Conservation (phyloP, 2,113 vertebrate genomes). For the Oenanthe melanoleuca region DNA sequence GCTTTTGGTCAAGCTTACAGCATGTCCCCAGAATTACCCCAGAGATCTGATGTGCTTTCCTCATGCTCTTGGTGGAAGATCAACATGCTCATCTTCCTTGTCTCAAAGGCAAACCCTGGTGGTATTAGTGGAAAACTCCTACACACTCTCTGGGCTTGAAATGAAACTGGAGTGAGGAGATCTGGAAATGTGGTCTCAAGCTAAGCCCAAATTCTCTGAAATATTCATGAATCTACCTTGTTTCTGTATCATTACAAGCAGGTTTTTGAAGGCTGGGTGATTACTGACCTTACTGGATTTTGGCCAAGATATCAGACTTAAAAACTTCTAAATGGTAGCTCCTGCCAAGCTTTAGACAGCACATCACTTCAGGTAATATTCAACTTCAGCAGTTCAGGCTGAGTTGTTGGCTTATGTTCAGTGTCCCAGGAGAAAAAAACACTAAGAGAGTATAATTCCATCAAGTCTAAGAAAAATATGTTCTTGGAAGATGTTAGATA, state of each 20-base stretch:
- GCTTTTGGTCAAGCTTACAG: not conserved
- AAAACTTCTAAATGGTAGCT: not conserved
- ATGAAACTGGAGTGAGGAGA: not conserved
- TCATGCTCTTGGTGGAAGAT: not conserved
- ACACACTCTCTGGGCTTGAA: rapidly evolving
- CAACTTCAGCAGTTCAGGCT: not conserved
- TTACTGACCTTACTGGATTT: not conserved
- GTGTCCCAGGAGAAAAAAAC: not conserved
- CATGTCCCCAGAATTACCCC: not conserved
- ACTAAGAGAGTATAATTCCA: not conserved
- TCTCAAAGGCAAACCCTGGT: not conserved
- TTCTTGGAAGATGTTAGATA: not conserved
- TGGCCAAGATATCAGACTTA: not conserved
- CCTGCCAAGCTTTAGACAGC: not conserved
- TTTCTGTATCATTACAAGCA: not conserved
- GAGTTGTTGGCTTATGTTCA: not conserved
- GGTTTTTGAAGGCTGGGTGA: not conserved
- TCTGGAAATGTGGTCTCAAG: not conserved
- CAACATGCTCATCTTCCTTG: not conserved
- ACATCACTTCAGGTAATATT: not conserved
- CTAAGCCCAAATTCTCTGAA: not conserved
- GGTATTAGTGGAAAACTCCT: not conserved
- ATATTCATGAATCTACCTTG: not conserved
- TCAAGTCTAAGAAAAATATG: not conserved
- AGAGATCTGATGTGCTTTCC: not conserved